Conservation (phyloP, 2,797 vertebrate species). For the Nyctalus aviator region DNA sequence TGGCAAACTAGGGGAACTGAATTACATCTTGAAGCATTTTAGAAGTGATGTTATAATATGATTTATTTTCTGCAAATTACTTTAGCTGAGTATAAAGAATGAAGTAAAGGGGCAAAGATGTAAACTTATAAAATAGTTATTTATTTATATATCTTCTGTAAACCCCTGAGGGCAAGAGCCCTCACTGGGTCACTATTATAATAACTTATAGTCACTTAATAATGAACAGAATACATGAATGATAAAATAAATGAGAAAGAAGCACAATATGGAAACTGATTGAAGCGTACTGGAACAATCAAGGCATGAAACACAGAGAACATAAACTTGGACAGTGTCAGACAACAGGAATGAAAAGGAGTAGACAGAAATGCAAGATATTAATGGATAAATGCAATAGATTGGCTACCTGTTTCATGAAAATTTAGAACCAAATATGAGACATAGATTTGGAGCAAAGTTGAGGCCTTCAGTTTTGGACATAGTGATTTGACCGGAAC, state of each 20-base stretch:
- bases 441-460: background rate
- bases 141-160: background rate
- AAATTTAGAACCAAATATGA: background rate
- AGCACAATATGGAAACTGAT: background rate
- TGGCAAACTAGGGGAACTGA: slow-evolving; percentile 47
- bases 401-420: background rate
- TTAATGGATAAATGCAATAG: background rate
- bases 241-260: background rate
- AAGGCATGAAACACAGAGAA: background rate
- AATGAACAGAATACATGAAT: background rate
- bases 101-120: slow-evolving; percentile 16
- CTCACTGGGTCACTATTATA: background rate
- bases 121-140: background rate
- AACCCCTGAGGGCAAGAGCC: background rate
- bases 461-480: background rate
- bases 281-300: background rate
- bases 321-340: background rate
- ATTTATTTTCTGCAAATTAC: slow-evolving; percentile 34
- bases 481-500: background rate
- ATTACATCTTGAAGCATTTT: slow-evolving; percentile 51
- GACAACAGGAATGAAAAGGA: background rate
- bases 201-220: background rate
- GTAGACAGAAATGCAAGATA: background rate
- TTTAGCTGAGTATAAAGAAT: slow-evolving; percentile 28
- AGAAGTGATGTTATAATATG: slow-evolving; percentile 55